Percentiles rank a stretch among this genome's conserved stretches.
phyloP scores from a whole-genome alignment of 2,797 vertebrate genomes.

The Cryptoprocta ferox region DNA sequence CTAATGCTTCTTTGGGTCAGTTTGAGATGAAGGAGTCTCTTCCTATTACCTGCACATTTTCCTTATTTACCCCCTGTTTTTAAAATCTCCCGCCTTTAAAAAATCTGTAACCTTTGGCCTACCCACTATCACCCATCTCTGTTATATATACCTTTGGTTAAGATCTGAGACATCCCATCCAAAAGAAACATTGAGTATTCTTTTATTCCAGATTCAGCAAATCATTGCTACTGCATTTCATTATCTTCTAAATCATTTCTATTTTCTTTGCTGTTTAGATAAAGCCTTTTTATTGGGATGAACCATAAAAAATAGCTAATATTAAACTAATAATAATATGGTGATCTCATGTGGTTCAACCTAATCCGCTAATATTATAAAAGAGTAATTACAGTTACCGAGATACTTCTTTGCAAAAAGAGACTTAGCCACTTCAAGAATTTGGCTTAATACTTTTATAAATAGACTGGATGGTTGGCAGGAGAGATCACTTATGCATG shows the following conservation, averaged over 20 bases:
- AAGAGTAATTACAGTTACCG: not conserved
- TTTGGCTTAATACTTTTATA: constrained; percentile 42
- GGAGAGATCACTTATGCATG: constrained; percentile 2
- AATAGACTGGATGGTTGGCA: constrained; percentile 24
- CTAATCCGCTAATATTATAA: not conserved
- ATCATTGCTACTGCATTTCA: not conserved
- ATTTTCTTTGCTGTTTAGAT: not conserved
- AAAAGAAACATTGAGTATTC: not conserved
- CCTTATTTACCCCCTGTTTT: not conserved
- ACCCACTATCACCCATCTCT: not conserved
- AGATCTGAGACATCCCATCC: not conserved
- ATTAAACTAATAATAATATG: not conserved
- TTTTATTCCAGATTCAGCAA: constrained; percentile 37
- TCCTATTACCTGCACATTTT: not conserved
- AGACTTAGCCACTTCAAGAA: constrained; percentile 26
- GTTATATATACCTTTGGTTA: not conserved
- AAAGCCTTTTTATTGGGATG: not conserved
- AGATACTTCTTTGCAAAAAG: not conserved
- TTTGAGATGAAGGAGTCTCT: not conserved
- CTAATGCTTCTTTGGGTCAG: not conserved
- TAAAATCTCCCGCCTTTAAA: not conserved
- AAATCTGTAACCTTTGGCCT: not conserved
- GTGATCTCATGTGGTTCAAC: not conserved
- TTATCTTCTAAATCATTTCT: not conserved
- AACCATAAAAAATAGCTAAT: not conserved